Evolutionary conservation across 2,113 vertebrate genomes (phyloP).

Genomic region (Labeo rohita): DNA sequence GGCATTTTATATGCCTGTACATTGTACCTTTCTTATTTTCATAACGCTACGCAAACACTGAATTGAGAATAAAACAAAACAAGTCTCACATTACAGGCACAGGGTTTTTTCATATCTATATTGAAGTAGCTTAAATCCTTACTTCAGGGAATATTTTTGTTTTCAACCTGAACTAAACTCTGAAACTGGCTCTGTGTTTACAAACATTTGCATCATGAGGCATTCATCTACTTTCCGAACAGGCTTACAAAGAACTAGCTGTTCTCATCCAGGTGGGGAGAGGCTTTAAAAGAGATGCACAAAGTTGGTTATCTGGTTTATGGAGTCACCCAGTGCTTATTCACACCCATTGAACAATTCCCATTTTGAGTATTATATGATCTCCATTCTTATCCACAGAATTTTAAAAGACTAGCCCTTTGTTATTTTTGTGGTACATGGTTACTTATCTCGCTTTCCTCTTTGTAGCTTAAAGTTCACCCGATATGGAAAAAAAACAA

Average conservation of each 20-base stretch:
- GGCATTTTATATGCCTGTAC: not conserved
- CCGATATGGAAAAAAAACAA: not conserved
- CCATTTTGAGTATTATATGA: not conserved
- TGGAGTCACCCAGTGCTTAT: not conserved
- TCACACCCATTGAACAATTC: not conserved
- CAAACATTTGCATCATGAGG: conserved; percentile 41
- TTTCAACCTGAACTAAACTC: not conserved
- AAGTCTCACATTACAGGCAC: not conserved
- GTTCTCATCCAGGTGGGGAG: conserved; percentile 16
- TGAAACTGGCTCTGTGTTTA: conserved; percentile 45
- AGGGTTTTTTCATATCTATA: not conserved
- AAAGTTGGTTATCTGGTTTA: conserved; percentile 5
- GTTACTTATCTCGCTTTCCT: not conserved
- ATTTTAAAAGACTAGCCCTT: not conserved
- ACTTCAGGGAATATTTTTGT: not conserved
- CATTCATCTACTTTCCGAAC: not conserved
- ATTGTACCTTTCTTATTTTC: not conserved
- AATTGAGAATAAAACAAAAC: not conserved
- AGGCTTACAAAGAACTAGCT: conserved; percentile 20
- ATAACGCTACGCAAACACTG: not conserved
- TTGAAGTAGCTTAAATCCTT: not conserved
- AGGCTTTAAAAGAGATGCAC: not conserved
- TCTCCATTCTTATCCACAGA: not conserved
- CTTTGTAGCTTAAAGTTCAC: not conserved
- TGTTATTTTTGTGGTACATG: not conserved